Percentiles rank a stretch among this genome's conserved stretches.
Evolutionary conservation across 2,888 invertebrate species (phyloP).

Genomic region (Papilio gigon): DNA sequence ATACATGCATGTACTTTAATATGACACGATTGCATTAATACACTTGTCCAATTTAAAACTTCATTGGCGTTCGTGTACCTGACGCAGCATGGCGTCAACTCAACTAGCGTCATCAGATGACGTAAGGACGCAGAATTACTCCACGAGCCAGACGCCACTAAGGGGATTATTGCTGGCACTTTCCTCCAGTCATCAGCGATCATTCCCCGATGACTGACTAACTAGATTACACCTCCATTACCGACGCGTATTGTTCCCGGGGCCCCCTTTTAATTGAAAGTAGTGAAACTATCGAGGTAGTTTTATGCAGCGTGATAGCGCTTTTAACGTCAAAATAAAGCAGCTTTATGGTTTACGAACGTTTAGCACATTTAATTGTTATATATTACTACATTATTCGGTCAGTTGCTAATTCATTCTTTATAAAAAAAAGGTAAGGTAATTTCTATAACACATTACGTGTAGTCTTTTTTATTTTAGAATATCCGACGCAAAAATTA

Average conservation of each 20-base stretch:
- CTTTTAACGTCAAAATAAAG: slow-evolving; percentile 30
- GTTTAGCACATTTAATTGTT: no score
- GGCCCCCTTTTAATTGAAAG: slow-evolving; percentile 62
- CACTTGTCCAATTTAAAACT: slow-evolving; percentile 23
- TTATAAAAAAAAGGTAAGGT: no score
- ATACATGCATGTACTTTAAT: no score
- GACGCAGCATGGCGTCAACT: slow-evolving; percentile 21
- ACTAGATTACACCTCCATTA: slow-evolving; percentile 66
- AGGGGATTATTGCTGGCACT: slow-evolving; percentile 64
- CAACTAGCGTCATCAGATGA: slow-evolving; percentile 20
- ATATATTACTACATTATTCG: no score
- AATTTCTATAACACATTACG: no score
- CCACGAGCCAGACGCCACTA: slow-evolving; percentile 47
- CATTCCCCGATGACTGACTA: slow-evolving; percentile 69
- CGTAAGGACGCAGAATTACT: slow-evolving; percentile 21
- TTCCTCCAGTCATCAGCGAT: slow-evolving; percentile 69
- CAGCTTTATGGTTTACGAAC: not conserved
- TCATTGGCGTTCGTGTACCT: not conserved
- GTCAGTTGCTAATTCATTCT: no score
- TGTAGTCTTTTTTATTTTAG: no score
- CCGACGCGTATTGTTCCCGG: slow-evolving; percentile 53
- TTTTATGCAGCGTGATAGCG: slow-evolving; percentile 46
- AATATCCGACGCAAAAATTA: no score
- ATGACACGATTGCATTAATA: slow-evolving; percentile 19
- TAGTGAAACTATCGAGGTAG: slow-evolving; percentile 59